Evolutionary conservation across 2,113 vertebrate species (phyloP), one percentile per base, ranked within the genome.

Genomic region (Hyperopisus bebe): DNA sequence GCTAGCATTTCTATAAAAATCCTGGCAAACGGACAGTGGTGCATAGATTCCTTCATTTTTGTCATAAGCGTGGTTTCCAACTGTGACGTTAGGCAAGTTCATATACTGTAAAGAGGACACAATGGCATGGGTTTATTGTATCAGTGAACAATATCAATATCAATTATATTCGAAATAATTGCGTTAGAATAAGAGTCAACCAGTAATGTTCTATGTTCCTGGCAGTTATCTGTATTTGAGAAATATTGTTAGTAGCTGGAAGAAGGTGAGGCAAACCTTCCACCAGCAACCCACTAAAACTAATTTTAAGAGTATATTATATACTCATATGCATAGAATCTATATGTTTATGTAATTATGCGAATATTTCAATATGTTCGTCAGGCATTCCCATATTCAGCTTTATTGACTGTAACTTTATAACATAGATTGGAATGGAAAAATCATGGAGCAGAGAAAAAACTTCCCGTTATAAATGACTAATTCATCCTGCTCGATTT

Each of bases 21-120:
- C 93, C 90, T 98, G 97, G 92, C 98, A 99, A 88, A 99, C 24
- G 0, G 96, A 92, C 94, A 99, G 94, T 3, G 97, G 95, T 0
- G 95, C 95, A 88, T 95, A 92, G 82, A 95, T 82, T 0, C 88
- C 92, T 6, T 95, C 95, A 35, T 84, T 94, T 89, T 89, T 95
- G 93, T 97, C 96, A 39, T 98, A 97, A 0, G 96, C 97, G 0
- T 98, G 97, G 89, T 98, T 99, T 77, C 97, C 98, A 58, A 97
- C 92, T 0, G 97, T 98, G 84, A 98, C 91, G 77, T 95, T 97
- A 83, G 93, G 95, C 11, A 99, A 95, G 83, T 95, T 93, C 85
- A 96, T 92, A 89, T 97, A 99, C 98, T 99, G 27, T 31, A 87
- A 53, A 42, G 88, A 92, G 92, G 90, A 84, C 4, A 84, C 21